Conservation (phyloP, 2,113 vertebrate species). For the Hippolais icterina region DNA sequence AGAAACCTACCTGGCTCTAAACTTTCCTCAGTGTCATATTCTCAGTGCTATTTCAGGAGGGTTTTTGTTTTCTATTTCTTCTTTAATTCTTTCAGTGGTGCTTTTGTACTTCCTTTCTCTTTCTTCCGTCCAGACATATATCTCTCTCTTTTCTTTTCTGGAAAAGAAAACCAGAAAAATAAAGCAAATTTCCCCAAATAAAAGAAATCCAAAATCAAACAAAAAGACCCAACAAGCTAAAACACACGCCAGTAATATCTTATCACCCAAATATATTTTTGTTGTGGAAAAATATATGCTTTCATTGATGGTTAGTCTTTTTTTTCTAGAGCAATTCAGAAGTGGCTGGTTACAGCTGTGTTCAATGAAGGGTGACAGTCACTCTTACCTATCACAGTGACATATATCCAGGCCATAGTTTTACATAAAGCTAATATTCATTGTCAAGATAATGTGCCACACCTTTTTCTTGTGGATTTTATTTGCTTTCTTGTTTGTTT, state of each 20-base stretch:
- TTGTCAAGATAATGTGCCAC: not conserved
- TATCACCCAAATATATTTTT: not conserved
- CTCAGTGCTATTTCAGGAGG: not conserved
- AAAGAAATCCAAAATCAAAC: not conserved
- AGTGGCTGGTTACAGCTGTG: not conserved
- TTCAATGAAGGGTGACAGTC: not conserved
- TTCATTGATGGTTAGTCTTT: not conserved
- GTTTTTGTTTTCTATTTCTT: not conserved
- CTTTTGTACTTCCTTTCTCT: not conserved
- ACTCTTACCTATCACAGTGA: not conserved
- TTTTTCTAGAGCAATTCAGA: not conserved
- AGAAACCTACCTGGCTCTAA: not conserved
- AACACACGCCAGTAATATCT: not conserved
- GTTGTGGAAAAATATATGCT: not conserved
- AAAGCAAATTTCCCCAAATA: not conserved
- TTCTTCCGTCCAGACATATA: not conserved
- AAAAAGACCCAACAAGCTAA: not conserved
- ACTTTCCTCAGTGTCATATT: not conserved
- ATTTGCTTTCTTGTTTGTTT: not conserved
- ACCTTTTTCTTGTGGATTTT: not conserved
- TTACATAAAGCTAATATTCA: not conserved
- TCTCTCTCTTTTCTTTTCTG: not conserved
- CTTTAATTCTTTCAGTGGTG: not conserved
- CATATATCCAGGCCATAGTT: not conserved
- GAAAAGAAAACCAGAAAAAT: not conserved